Percentiles rank a stretch among this genome's conserved stretches.
phyloP scores from a whole-genome alignment of 2,888 invertebrate species.

The Catocala fraxini region DNA sequence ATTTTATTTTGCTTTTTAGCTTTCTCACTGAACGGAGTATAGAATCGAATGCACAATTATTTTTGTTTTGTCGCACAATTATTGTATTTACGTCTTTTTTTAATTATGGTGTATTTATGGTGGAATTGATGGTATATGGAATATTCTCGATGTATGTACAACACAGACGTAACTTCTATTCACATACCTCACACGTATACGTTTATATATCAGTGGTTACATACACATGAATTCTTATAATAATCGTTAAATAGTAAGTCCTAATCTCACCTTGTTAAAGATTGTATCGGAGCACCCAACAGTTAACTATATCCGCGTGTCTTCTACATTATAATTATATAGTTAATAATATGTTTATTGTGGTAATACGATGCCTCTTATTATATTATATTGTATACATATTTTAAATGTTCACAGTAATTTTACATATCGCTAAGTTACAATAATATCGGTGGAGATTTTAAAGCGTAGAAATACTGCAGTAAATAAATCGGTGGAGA shows the following conservation, averaged over 20 bases:
- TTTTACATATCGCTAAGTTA: conserved; percentile 40
- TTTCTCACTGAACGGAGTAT: conserved; percentile 52
- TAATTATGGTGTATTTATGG: conserved; percentile 27
- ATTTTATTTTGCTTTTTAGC: conserved; percentile 57
- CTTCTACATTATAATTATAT: conserved; percentile 19
- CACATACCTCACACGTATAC: conserved; percentile 11
- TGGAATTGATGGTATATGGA: conserved; percentile 38
- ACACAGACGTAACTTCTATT: conserved; percentile 8
- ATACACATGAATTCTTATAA: neutral
- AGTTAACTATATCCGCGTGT: conserved; percentile 21
- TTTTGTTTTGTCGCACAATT: conserved; percentile 60
- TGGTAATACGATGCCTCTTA: conserved; percentile 32
- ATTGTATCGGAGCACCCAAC: conserved; percentile 2
- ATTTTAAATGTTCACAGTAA: conserved; percentile 34
- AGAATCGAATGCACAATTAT: conserved; percentile 65
- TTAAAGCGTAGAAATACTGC: conserved; percentile 39
- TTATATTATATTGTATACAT: conserved; percentile 20
- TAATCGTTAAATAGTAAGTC: conserved; percentile 5
- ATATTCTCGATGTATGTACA: conserved; percentile 17
- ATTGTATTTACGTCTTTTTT: conserved; percentile 24
- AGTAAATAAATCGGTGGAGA: conserved; percentile 39
- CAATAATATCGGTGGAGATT: conserved; percentile 28
- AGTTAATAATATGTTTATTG: conserved; percentile 32
- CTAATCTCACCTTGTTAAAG: neutral
- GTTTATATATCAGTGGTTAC: neutral